A percentile compares a stretch with the other conserved stretches of the same genome.
Conservation (phyloP, 2,797 vertebrate genomes). For the Aselliscus stoliczkanus region DNA sequence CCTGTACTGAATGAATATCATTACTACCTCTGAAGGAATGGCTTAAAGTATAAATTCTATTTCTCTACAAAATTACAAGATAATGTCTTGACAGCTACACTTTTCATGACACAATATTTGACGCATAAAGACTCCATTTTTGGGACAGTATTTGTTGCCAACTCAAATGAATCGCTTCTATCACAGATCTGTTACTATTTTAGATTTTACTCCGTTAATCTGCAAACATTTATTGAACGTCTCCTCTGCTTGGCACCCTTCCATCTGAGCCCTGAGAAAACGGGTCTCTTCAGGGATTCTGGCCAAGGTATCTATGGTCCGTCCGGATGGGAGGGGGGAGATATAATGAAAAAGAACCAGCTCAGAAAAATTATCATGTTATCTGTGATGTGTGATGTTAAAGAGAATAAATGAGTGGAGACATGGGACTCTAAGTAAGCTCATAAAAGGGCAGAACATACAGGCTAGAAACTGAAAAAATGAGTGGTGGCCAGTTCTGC, state of each 20-base stretch:
- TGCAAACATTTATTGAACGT: neutral
- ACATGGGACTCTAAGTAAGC: neutral
- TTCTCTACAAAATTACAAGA: neutral
- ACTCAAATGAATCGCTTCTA: neutral
- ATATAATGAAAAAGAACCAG: neutral
- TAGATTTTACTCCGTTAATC: neutral
- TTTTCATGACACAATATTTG: neutral
- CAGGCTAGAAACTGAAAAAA: neutral
- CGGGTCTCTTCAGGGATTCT: neutral
- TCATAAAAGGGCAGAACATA: rapidly evolving
- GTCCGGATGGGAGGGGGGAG: rapidly evolving
- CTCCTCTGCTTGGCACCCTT: neutral
- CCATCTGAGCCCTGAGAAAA: neutral
- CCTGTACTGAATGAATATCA: neutral
- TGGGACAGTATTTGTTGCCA: neutral
- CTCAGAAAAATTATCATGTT: neutral
- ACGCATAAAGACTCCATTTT: neutral
- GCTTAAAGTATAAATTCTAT: neutral
- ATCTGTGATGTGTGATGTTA: neutral
- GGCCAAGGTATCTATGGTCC: neutral
- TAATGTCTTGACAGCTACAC: neutral
- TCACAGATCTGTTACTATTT: neutral
- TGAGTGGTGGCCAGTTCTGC: neutral
- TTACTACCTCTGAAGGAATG: neutral
- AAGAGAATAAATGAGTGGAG: neutral